A percentile compares a stretch with the other conserved stretches of the same genome.
Evolutionary conservation across 2,888 invertebrate species (phyloP).

Genomic region (Marronus borbonicus): DNA sequence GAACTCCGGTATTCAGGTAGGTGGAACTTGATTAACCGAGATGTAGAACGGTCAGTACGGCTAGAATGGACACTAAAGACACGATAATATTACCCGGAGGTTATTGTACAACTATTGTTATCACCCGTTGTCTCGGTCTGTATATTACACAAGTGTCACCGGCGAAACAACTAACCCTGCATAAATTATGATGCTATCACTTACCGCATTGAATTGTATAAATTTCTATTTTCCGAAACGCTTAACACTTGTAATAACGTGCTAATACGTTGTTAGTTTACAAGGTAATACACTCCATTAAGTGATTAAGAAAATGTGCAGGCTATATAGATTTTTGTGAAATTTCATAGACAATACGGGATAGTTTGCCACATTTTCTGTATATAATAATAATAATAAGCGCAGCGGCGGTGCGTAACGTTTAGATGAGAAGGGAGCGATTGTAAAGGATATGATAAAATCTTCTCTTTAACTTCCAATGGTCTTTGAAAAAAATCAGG

Average conservation of each 20-base stretch:
- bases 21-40: slow-evolving; percentile 22
- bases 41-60: slow-evolving; percentile 14
- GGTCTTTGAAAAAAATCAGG: too few relatives aligned
- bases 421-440: too few relatives aligned
- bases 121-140: slow-evolving; percentile 29
- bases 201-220: slow-evolving; percentile 10
- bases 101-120: slow-evolving; percentile 30
- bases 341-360: too few relatives aligned
- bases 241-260: not conserved
- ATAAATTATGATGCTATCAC: slow-evolving; percentile 26
- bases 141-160: slow-evolving; percentile 22
- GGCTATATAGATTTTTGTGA: too few relatives aligned
- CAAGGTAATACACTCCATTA: not conserved
- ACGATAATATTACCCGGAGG: slow-evolving; percentile 25
- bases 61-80: slow-evolving; percentile 16
- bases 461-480: too few relatives aligned
- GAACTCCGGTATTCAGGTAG: not conserved
- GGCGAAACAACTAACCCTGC: slow-evolving; percentile 17
- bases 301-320: not conserved
- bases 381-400: too few relatives aligned
- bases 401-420: too few relatives aligned
- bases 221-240: not conserved
- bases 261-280: not conserved
- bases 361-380: too few relatives aligned
- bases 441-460: too few relatives aligned